phyloP scores from a whole-genome alignment of 2,888 invertebrate species.

The Leptopilina syphax region DNA sequence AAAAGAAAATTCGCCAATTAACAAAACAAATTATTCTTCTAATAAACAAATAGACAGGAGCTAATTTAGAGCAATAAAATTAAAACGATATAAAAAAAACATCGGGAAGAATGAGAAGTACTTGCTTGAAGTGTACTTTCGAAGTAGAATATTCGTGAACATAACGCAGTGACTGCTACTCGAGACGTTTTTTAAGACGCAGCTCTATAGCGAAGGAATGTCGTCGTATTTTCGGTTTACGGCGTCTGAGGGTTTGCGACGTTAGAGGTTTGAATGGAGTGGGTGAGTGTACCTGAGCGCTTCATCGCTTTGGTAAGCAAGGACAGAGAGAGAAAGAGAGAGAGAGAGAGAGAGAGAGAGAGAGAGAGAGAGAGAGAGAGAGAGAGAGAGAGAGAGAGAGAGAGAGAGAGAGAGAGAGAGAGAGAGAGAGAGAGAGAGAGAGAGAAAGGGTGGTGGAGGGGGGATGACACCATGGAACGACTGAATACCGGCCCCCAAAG shows the following conservation, averaged over 20 bases:
- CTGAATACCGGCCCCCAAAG: constrained; percentile 71
- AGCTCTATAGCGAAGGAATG: constrained; percentile 61
- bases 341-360: constrained; percentile 52
- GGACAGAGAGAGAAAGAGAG: constrained; percentile 31
- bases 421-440: constrained; percentile 30
- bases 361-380: constrained; percentile 58
- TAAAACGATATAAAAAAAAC: neutral
- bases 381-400: neutral
- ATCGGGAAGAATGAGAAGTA: neutral
- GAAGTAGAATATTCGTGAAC: neutral
- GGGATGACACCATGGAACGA: constrained; percentile 55
- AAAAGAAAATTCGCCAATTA: too few relatives aligned
- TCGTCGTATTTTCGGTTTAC: constrained; percentile 72
- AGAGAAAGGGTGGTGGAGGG: constrained; percentile 34
- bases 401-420: constrained; percentile 29
- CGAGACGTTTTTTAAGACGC: constrained; percentile 50
- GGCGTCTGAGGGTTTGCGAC: constrained; percentile 63
- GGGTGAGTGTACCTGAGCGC: constrained; percentile 61
- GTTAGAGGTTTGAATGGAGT: constrained; percentile 45
- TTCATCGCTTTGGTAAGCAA: constrained; percentile 57
- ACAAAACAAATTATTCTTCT: too few relatives aligned
- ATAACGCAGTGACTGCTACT: constrained; percentile 31
- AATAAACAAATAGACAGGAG: too few relatives aligned
- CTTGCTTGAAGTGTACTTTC: neutral
- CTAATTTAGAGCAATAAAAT: neutral